phyloP scores from a whole-genome alignment of 2,797 vertebrate species.

The Gymnopithys bicolor region DNA sequence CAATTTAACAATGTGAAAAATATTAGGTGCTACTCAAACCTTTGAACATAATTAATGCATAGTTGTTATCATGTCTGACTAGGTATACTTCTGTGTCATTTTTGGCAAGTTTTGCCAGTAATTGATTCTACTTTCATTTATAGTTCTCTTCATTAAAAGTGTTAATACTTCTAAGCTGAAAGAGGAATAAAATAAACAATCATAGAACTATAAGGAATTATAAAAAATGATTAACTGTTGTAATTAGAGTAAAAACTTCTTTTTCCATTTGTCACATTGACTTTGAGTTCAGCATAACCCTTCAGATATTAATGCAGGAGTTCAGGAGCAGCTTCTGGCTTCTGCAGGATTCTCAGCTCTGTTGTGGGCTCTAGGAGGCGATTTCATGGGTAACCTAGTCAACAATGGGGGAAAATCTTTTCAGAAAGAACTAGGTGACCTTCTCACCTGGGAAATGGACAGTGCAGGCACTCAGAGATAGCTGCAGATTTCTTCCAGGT shows the following conservation, averaged over 20 bases:
- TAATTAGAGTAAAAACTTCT: neutral
- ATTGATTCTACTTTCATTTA: neutral
- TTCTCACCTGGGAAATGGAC: neutral
- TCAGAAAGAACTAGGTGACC: neutral
- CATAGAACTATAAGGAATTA: neutral
- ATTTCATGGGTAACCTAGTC: neutral
- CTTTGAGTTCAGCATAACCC: neutral
- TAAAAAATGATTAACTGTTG: neutral
- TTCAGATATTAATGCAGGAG: neutral
- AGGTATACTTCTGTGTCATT: neutral
- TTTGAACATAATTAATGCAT: neutral
- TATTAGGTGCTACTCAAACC: neutral
- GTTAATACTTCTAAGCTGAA: neutral
- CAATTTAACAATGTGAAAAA: slow-evolving; percentile 11
- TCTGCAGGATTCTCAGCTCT: neutral
- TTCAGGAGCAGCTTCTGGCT: neutral
- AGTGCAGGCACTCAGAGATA: neutral
- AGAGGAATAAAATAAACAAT: neutral
- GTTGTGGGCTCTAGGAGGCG: neutral
- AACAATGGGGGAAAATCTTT: neutral
- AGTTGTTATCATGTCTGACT: neutral
- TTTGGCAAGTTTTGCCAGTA: neutral
- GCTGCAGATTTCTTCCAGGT: neutral
- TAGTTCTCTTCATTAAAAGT: neutral
- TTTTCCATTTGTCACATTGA: neutral